Conservation (phyloP, 1,140 invertebrate species). For the Temnothorax nylanderi region DNA sequence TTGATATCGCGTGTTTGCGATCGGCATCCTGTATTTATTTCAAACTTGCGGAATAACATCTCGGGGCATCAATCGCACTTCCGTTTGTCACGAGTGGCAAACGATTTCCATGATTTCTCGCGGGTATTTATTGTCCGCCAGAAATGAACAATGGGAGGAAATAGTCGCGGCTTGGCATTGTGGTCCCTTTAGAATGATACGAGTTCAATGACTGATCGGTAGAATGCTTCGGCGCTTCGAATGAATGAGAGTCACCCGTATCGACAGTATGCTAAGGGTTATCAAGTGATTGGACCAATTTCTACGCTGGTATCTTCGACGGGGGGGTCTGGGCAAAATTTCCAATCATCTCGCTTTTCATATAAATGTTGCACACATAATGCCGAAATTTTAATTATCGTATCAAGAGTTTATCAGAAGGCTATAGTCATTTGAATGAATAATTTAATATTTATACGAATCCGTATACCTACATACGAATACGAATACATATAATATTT, state of each 20-base stretch:
- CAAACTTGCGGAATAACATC: neutral
- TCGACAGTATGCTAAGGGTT: slow-evolving; percentile 53
- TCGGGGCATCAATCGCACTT: neutral
- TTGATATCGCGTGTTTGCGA: slow-evolving; percentile 17
- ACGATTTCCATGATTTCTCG: neutral
- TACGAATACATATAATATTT: neutral
- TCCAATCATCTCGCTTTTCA: slow-evolving; percentile 41
- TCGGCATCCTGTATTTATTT: slow-evolving; percentile 6
- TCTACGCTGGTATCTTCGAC: slow-evolving; percentile 47
- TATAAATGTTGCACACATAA: slow-evolving; percentile 35
- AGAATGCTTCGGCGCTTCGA: neutral
- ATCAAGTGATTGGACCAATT: slow-evolving; percentile 59
- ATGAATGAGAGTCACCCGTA: slow-evolving; percentile 45
- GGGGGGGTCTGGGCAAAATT: slow-evolving; percentile 13
- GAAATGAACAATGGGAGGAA: neutral
- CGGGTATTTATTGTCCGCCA: neutral
- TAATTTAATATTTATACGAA: slow-evolving; percentile 16
- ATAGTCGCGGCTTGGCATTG: neutral
- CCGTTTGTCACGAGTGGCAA: neutral
- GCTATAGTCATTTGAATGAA: neutral
- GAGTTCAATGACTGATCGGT: slow-evolving; percentile 50
- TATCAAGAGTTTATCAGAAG: neutral
- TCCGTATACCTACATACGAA: too few species aligned
- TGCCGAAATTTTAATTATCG: neutral
- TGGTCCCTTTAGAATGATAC: slow-evolving; percentile 17